Conservation (phyloP, 2,113 vertebrate species). For the Microtus pennsylvanicus region DNA sequence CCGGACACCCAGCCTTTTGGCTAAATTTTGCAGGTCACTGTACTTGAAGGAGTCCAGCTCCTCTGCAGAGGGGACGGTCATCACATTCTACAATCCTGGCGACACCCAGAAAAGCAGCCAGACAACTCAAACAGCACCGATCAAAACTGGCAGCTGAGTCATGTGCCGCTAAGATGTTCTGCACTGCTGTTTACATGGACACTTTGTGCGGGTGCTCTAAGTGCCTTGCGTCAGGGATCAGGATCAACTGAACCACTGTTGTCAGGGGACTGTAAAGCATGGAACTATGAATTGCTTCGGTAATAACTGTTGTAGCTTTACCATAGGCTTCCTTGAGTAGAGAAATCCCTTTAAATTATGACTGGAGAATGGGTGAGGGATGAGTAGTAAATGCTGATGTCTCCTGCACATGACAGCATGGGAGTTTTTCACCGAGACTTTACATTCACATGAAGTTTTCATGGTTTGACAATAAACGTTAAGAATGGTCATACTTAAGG, state of each 20-base stretch:
- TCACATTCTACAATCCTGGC: not conserved
- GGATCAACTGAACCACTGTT: constrained; percentile 84
- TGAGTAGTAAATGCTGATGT: not conserved
- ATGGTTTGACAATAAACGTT: constrained; percentile 78
- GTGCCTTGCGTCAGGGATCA: constrained; percentile 88
- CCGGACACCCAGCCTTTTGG: constrained; percentile 91
- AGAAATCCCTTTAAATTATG: constrained; percentile 68
- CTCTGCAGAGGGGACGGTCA: constrained; percentile 70
- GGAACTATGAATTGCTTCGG: constrained; percentile 78
- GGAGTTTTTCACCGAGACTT: constrained; percentile 81
- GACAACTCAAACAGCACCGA: rapidly evolving
- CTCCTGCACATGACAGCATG: constrained; percentile 47
- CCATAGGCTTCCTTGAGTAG: constrained; percentile 34
- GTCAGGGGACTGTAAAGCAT: constrained; percentile 78
- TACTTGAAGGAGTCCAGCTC: constrained; percentile 92
- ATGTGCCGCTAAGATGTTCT: constrained; percentile 75
- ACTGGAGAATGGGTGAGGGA: not conserved
- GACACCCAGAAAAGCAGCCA: rapidly evolving
- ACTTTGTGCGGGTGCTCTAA: constrained; percentile 84
- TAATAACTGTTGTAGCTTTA: constrained; percentile 73
- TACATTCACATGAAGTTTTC: constrained; percentile 78
- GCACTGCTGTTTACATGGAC: constrained; percentile 88
- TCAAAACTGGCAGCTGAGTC: constrained; percentile 34
- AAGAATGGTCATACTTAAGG: constrained; percentile 65
- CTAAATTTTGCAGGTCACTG: constrained; percentile 89